Evolutionary conservation across 2,113 vertebrate genomes (phyloP), one percentile per base, ranked within the genome.

Genomic region (Leptobrachium leishanense): DNA sequence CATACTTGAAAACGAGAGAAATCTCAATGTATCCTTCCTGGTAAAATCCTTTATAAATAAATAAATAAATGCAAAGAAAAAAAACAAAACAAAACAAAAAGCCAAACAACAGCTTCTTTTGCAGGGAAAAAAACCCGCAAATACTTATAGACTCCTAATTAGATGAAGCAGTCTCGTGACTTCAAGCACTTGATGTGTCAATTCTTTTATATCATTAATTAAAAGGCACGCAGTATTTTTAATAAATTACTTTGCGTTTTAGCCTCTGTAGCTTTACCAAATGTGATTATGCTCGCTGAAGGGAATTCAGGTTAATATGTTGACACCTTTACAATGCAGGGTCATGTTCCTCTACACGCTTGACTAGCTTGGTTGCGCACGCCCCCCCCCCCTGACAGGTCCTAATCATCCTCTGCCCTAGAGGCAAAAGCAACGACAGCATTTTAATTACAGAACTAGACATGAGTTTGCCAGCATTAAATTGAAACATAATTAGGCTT

Each of bases 221-320:
- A 93, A 90, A 91, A 90, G 90, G 88, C 91, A 90, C 91, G 91
- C 91, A 90, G 91, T 88, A 92, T 91, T 90, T 90, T 91, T 90
- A 93, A 93, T 92, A 92, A 93, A 94, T 92, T 88, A 88, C 88
- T 92, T 88, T 89, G 85, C 91, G 86, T 89, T 91, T 90, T 86
- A 91, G 85, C 85, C 86, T 83, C 88, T 84, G 83, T 90, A 89
- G 89, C 87, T 86, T 87, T 84, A 88, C 88, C 91, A 84, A 88
- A 90, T 90, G 87, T 86, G 90, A 88, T 91, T 90, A 86, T 81
- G 90, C 93, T 93, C 94, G 96, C 96, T 96, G 93, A 91, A 90
- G 96, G 97, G 95, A 98, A 96, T 98, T 97, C 95, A 93, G 97
- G 97, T 98, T 98, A 99, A 99, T 97, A 93, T 96, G 97, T 96